Evolutionary conservation across 2,888 invertebrate genomes (phyloP), one percentile per base, ranked within the genome.

Genomic region (Theodoxus fluviatilis): DNA sequence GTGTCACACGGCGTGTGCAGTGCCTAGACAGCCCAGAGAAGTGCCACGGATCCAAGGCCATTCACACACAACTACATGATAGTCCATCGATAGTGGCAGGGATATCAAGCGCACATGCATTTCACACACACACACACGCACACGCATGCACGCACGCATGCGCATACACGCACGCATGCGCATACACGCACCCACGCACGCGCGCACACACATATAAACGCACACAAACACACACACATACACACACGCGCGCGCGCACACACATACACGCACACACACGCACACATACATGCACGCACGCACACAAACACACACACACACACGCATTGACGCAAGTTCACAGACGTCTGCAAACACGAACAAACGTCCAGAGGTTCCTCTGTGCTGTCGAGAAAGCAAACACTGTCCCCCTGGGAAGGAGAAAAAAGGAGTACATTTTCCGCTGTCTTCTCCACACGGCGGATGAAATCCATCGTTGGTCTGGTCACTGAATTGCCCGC

Each of bases 181-280:
- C 52, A 2, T 25, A 52, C 52, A 2, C 52, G 25, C n/a, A 2
- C 52, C n/a, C n/a, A 2, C 52, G 25, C n/a, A 2, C 52, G 25
- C n/a, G 25, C 35, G 37, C 61, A n/a, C 61, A 35, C 61, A 0
- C 61, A 35, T 37, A n/a, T 37, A 57, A 28, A 2, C 57, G 33
- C 57, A 4, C 57, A 57, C 57, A 25, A 28, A 57, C 57, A 2
- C 57, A 57, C 57, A 15, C 57, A 33, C 59, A 33, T 37, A 33
- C 59, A 2, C 59, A 33, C 59, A n/a, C 61, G 22, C 61, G 22
- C 61, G 37, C 61, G 22, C 61, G 37, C 61, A 35, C 61, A 61
- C 61, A 61, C 35, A 33, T 37, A n/a, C 37, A 2, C 61, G 7
- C 37, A 2, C 37, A 2, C 61, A 2, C 61, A n/a, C 61, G 1